Percentiles rank a stretch among this genome's conserved stretches.
These are phyloP conservation scores for Sus scrofa DNA, from an alignment of 2,113 vertebrate species.

Conservation along the genomic window DNA sequence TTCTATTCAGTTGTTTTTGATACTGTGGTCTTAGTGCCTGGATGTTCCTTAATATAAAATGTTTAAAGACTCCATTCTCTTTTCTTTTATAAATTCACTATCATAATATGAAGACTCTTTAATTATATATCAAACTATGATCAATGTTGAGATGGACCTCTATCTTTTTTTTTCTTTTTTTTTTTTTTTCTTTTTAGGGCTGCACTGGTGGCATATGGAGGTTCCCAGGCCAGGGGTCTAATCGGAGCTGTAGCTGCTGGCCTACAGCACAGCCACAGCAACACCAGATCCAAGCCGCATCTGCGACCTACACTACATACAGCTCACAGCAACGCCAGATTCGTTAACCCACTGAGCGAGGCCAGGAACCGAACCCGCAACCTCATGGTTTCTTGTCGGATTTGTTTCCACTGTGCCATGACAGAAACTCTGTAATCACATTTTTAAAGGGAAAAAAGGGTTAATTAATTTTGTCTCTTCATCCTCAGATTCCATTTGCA, in stretches of 20 bases:
- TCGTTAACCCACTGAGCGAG: too few species aligned
- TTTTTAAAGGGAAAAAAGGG: constrained; percentile 64
- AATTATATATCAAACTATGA: not conserved
- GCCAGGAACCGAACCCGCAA: not conserved
- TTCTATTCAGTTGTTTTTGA: not conserved
- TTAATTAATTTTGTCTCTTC: constrained; percentile 61
- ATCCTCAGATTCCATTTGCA: constrained; percentile 40
- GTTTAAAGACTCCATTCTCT: not conserved
- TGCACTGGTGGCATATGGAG: too few species aligned
- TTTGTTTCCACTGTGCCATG: too few species aligned
- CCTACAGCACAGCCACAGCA: too few species aligned
- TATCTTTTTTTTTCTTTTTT: not conserved
- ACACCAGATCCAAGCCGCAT: too few species aligned
- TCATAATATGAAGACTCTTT: not conserved
- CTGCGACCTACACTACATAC: too few species aligned
- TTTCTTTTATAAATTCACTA: not conserved
- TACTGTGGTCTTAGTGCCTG: not conserved
- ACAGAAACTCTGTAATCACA: not conserved
- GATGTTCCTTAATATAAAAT: not conserved
- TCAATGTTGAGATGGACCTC: not conserved
- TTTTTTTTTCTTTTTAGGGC: not conserved
- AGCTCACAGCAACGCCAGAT: too few species aligned
- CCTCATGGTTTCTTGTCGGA: too few species aligned
- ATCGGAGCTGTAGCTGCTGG: too few species aligned
- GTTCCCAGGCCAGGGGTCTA: too few species aligned